Conservation (phyloP, 2,888 invertebrate genomes). For the Lagria hirta region DNA sequence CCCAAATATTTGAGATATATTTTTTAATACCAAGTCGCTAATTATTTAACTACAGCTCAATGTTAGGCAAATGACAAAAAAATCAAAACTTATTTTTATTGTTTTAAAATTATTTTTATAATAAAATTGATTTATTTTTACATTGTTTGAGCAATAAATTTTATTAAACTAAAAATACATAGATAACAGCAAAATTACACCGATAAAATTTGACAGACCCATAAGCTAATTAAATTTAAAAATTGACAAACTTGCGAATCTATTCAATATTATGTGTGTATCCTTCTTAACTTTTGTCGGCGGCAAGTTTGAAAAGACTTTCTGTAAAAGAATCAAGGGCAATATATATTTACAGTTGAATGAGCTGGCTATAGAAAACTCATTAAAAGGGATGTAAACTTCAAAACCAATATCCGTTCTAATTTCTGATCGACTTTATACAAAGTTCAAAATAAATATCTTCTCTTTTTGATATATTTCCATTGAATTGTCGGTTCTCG, state of each 20-base stretch:
- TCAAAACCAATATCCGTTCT: constrained; percentile 44
- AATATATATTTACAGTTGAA: constrained; percentile 41
- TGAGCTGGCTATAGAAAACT: constrained; percentile 46
- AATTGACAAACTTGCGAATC: constrained; percentile 13
- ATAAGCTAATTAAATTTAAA: constrained; percentile 4
- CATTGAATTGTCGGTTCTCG: constrained; percentile 22
- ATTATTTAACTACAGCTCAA: too few species aligned
- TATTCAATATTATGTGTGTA: constrained; percentile 22
- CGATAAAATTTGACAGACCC: too few species aligned
- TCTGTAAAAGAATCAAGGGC: constrained; percentile 41
- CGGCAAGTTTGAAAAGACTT: constrained; percentile 36
- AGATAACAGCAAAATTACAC: too few species aligned
- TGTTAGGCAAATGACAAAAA: too few species aligned
- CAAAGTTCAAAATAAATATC: constrained; percentile 38
- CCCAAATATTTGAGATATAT: too few species aligned
- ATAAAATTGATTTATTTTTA: too few species aligned
- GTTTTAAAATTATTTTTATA: too few species aligned
- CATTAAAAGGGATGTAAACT: constrained; percentile 50
- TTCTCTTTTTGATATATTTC: constrained; percentile 21
- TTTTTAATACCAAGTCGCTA: too few species aligned
- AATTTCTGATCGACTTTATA: constrained; percentile 40
- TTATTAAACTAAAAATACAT: too few species aligned
- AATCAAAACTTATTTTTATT: too few species aligned
- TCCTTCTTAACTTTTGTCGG: constrained; percentile 30
- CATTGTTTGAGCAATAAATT: too few species aligned